Evolutionary conservation across 2,888 invertebrate species (phyloP), one percentile per base, ranked within the genome.

Genomic region (Nemurella pictetii): DNA sequence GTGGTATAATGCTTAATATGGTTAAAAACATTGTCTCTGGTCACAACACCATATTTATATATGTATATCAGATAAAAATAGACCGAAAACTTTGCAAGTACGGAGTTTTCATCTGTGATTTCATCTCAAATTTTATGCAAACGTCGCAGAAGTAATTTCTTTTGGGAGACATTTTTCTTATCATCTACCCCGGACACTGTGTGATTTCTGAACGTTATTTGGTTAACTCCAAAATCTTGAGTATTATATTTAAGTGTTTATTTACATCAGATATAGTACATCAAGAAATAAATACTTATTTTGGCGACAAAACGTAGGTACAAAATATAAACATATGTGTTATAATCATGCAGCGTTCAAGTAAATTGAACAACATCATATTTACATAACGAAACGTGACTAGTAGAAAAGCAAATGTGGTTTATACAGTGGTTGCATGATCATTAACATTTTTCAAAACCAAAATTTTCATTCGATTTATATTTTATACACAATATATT

Each of bases 251-350:
- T 28, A 29, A 72, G 15, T 72, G 5, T 82, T 82, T 82, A 82
- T 82, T 82, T 82, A 82, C 82, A 82, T 27, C 27, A 72, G 27
- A 75, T 75, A 78, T 30, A 30, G 26, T 82, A 82, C 82, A 82
- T 82, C 82, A 72, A 82, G 26, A 72, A 82, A 82, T 82, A 82
- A 82, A 72, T 82, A 26, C 36, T 82, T 72, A 82, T 78, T 78
- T 55, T 27, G 82, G 82, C 82, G 82, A 82, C 82, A 82, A 82
- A 55, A 55, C n/a, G 55, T 55, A 55, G 55, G 82, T 82, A 82
- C 28, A 82, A 82, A 82, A 82, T 82, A 82, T 26, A 82, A 36
- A 20, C 82, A 72, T 55, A n/a, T 35, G 32, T 81, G 75, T 27
- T 75, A n/a, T n/a, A 55, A 55, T 12, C 55, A 55, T 55, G 55